Evolutionary conservation across 2,113 vertebrate genomes (phyloP), one percentile per base, ranked within the genome.

Genomic region (Tautogolabrus adspersus): DNA sequence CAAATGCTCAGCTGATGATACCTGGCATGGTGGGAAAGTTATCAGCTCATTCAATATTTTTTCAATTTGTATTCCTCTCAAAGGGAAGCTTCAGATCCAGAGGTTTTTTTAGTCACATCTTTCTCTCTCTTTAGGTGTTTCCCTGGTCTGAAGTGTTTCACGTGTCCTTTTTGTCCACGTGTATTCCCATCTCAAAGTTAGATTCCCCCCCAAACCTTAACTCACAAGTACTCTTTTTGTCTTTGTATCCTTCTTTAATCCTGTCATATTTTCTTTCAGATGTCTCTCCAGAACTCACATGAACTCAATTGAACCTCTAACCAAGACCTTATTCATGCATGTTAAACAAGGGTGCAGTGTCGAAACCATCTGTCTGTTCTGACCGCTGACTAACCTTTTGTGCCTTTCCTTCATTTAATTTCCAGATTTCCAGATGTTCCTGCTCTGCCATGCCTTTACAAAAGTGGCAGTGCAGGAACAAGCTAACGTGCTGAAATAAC

Each of bases 211-310:
- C 15, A 42, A 13, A 9, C 37, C 40, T 56, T 52, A 40, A 57
- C 18, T 49, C 79, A 61, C 47, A 54, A 13, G 26, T 75, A 0
- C 69, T 71, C 22, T 40, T 40, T 74, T 66, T 34, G 11, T 38
- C 44, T 61, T 59, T 62, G 8, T 59, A 21, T 75, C 42, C 70
- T 57, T 87, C 61, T 75, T 71, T 86, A 82, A 87, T 52, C 38
- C 23, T 64, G 21, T 47, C 72, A 67, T 13, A 10, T 81, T 73
- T 86, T 72, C 66, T 88, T 88, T 78, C 88, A 88, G 85, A 72
- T 54, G 0, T 10, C 10, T 58, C 66, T 63, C n/a, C 70, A 76
- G 47, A 81, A 56, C 26, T 21, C 55, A 38, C n/a, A 15, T 59
- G 40, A 76, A 66, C 11, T 67, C 19, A 49, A 38, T 10, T 40